Base-by-base conservation (phyloP, 2,888 invertebrate species). In the Marasmarcha lunaedactyla region DNA sequence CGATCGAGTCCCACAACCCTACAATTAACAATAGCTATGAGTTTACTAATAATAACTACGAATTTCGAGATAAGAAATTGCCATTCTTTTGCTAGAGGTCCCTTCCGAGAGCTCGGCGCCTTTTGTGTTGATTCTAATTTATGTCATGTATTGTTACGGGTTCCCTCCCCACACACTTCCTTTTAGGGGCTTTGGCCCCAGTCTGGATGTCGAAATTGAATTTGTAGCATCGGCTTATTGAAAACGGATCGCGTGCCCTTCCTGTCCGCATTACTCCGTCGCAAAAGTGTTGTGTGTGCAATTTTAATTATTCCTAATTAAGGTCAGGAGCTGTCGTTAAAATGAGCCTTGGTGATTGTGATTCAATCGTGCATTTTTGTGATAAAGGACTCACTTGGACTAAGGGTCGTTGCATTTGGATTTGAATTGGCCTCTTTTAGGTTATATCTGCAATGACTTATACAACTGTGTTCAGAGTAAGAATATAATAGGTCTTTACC, bases 51-150 rank as follows among this genome's bases (percentile, higher is more conserved):
- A 79, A 73, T 79, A 81, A 79, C 77, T 77, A 66, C 57, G 63
- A 68, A 68, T 60, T 65, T 67, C 65, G 55, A 74, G 76, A 77
- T 76, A 74, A 78, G 81, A 71, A 77, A 73, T 77, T 79, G 79
- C 74, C 67, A 77, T 81, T 83, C 79, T 79, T 79, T 77, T 52
- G 73, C 60, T 55, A 57, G 64, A 68, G 68, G 67, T 76, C 77
- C 81, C 77, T 79, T 77, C 74, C 69, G 69, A 76, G 78, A 77
- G 76, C 64, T 61, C 63, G 61, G 47, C 61, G 57, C 59, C 78
- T 72, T 79, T 83, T 81, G 77, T 83, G 73, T 72, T 68, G 73
- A 67, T 71, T 78, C 77, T 81, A 81, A 83, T 81, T 81, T 83
- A 83, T 81, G 79, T 81, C 68, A 68, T 71, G 78, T 66, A 79